Conservation (phyloP, 2,113 vertebrate genomes). For the Ptyas mucosa region DNA sequence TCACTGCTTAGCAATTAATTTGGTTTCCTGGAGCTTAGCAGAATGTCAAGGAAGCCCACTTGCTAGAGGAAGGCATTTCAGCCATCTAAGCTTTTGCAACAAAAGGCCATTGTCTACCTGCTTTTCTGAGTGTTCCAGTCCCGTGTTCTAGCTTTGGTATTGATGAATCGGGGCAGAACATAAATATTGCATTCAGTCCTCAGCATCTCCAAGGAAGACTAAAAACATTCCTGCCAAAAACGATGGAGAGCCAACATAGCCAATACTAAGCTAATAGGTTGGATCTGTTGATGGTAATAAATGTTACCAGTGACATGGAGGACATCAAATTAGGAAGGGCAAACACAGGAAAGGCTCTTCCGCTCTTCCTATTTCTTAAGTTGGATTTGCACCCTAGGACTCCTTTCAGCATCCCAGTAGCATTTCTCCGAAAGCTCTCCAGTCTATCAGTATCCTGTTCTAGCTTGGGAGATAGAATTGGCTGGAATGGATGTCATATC, state of each 20-base stretch:
- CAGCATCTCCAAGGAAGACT: background rate
- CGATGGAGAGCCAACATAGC: background rate
- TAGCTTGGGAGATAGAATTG: background rate
- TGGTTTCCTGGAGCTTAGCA: conserved; percentile 25
- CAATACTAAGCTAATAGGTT: background rate
- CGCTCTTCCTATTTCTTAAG: background rate
- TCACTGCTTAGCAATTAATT: conserved; percentile 33
- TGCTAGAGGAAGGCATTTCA: background rate
- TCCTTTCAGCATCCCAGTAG: background rate
- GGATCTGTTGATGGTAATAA: background rate
- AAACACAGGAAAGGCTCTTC: background rate
- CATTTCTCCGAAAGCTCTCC: background rate
- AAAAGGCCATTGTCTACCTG: background rate
- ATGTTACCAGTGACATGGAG: background rate
- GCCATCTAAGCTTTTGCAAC: background rate
- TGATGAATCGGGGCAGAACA: background rate
- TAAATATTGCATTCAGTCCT: background rate
- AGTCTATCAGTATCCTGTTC: background rate
- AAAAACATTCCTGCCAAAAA: background rate
- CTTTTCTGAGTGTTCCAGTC: background rate
- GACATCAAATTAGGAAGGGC: background rate
- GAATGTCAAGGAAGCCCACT: conserved; percentile 21
- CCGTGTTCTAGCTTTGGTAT: background rate
- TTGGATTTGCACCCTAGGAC: background rate
- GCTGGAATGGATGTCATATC: background rate